Evolutionary conservation across 2,113 vertebrate species (phyloP).

Genomic region (Emydocephalus ijimae): DNA sequence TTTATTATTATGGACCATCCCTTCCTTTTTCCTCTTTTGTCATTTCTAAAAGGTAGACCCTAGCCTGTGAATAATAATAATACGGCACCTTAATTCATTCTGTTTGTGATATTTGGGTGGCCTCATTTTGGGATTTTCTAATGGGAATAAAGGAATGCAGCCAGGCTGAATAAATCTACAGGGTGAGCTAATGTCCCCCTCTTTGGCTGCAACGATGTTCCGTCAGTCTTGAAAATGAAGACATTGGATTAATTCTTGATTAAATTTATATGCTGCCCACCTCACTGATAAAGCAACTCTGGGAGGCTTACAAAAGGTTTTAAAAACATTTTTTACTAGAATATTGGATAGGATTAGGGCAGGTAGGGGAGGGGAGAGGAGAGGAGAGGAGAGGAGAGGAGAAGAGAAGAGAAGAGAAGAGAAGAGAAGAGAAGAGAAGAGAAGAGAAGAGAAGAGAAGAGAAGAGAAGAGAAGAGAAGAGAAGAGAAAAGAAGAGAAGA

Average conservation of each 20-base stretch:
- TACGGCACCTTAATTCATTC: neutral
- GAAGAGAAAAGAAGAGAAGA: too few relatives aligned
- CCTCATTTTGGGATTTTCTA: slow-evolving; percentile 11
- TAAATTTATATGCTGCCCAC: neutral
- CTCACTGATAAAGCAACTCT: neutral
- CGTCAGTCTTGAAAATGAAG: neutral
- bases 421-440: too few relatives aligned
- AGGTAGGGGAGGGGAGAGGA: accelerated
- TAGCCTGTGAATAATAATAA: slow-evolving; percentile 32
- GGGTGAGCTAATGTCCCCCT: neutral
- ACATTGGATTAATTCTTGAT: neutral
- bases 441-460: too few relatives aligned
- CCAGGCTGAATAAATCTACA: neutral
- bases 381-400: too few relatives aligned
- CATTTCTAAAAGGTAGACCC: slow-evolving; percentile 35
- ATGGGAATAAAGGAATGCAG: neutral
- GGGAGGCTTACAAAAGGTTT: neutral
- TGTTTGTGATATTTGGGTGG: neutral
- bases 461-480: too few relatives aligned
- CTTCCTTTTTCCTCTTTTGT: slow-evolving; percentile 11
- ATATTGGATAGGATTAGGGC: neutral
- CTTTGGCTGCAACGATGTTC: neutral
- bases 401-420: too few relatives aligned
- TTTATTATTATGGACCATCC: slow-evolving; percentile 10
- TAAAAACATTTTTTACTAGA: neutral